Percentiles rank a stretch among this genome's conserved stretches.
phyloP scores from a whole-genome alignment of 2,797 vertebrate species.

The Poeciliopsis presidionis region DNA sequence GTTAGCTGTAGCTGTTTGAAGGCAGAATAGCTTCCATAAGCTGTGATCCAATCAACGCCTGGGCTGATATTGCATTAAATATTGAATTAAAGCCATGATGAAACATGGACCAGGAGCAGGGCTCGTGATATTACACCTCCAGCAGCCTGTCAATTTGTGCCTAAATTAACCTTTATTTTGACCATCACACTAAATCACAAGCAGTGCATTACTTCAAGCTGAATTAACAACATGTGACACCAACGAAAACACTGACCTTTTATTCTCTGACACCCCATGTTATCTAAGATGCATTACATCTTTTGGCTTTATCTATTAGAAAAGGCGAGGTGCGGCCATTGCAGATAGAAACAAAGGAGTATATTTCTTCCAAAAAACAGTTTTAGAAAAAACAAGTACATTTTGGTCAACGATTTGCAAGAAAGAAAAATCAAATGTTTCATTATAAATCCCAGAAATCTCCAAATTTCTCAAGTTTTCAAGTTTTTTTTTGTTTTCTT shows the following conservation, averaged over 20 bases:
- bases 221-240: slow-evolving; percentile 28
- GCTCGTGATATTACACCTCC: neutral
- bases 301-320: slow-evolving; percentile 2
- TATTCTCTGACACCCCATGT: slow-evolving; percentile 10
- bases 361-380: no score
- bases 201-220: neutral
- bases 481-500: no score
- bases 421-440: no score
- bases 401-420: no score
- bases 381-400: no score
- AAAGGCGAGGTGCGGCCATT: neutral
- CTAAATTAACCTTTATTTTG: slow-evolving; percentile 34
- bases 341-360: no score
- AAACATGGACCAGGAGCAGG: neutral
- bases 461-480: no score
- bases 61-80: neutral
- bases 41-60: neutral
- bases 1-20: neutral
- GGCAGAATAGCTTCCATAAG: neutral
- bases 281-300: neutral
- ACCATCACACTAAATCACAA: slow-evolving; percentile 12
- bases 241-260: slow-evolving; percentile 32
- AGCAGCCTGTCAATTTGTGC: slow-evolving; percentile 8
- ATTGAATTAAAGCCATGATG: neutral
- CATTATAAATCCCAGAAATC: no score